Conservation (phyloP, 2,113 vertebrate genomes). For the Morone saxatilis region DNA sequence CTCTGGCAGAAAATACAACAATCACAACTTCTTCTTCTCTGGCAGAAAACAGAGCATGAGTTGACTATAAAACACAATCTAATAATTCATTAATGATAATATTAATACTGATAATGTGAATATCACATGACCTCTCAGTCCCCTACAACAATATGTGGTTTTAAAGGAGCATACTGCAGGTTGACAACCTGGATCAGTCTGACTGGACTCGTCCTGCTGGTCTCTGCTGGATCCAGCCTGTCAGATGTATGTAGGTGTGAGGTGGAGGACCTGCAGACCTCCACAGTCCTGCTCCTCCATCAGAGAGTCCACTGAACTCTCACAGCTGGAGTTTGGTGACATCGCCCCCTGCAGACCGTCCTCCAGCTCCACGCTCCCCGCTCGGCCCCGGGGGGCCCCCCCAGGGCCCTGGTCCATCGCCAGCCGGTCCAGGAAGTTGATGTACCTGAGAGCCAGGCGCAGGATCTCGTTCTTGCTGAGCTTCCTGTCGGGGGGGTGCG, state of each 20-base stretch:
- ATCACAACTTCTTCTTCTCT: slow-evolving; percentile 5
- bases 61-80: neutral
- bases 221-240: neutral
- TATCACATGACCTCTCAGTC: slow-evolving; percentile 27
- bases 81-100: neutral
- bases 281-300: slow-evolving; percentile 33
- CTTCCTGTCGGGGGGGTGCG: slow-evolving; percentile 70
- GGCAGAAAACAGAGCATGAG: neutral
- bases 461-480: slow-evolving; percentile 75
- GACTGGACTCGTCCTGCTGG: neutral
- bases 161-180: neutral
- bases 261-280: slow-evolving; percentile 27
- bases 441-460: slow-evolving; percentile 66
- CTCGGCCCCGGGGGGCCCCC: neutral
- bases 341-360: neutral
- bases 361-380: slow-evolving; percentile 24
- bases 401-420: slow-evolving; percentile 37
- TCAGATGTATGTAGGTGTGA: neutral
- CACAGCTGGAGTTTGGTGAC: slow-evolving; percentile 35
- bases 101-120: slow-evolving; percentile 17
- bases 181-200: neutral
- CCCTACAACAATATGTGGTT: neutral
- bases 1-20: too few species aligned
- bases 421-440: slow-evolving; percentile 67
- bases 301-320: slow-evolving; percentile 20